Percentiles rank a stretch among this genome's conserved stretches.
Evolutionary conservation across 1,140 invertebrate species (phyloP).

Genomic region (Cryptotermes secundus): DNA sequence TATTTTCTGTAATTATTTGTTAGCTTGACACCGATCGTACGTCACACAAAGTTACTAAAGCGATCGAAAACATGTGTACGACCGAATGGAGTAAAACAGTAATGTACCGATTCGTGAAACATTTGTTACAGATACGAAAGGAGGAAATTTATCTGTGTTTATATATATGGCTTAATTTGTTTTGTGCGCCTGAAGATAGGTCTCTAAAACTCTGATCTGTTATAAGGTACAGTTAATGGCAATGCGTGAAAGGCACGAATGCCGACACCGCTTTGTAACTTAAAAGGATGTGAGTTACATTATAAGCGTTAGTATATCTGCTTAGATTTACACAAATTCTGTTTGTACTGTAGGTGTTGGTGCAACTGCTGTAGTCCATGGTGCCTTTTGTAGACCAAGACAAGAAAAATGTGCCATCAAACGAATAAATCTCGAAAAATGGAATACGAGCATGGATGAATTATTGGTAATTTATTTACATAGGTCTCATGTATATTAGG

Average conservation of each 20-base stretch:
- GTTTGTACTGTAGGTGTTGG: constrained; percentile 75
- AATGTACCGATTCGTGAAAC: background rate
- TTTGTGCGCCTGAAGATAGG: too few relatives aligned
- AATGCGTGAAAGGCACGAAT: too few relatives aligned
- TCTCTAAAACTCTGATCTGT: too few relatives aligned
- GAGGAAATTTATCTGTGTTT: too few relatives aligned
- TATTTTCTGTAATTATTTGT: background rate
- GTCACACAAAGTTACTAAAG: background rate
- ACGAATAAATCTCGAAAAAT: constrained; percentile 98
- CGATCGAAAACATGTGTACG: background rate
- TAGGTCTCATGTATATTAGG: background rate
- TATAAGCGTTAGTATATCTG: background rate
- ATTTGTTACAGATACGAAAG: background rate
- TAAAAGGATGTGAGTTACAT: background rate
- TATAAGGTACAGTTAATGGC: too few relatives aligned
- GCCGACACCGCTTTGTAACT: background rate
- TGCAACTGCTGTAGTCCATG: constrained; percentile 94
- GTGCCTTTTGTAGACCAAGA: constrained; percentile 87
- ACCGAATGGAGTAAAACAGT: background rate
- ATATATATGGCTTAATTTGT: too few relatives aligned
- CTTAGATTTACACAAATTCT: background rate
- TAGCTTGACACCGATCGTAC: background rate
- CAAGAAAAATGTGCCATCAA: constrained; percentile 98
- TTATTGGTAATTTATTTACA: constrained; percentile 57
- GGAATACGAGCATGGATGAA: constrained; percentile 99